Evolutionary conservation across 1,140 invertebrate species (phyloP).

Genomic region (Drosophila santomea): DNA sequence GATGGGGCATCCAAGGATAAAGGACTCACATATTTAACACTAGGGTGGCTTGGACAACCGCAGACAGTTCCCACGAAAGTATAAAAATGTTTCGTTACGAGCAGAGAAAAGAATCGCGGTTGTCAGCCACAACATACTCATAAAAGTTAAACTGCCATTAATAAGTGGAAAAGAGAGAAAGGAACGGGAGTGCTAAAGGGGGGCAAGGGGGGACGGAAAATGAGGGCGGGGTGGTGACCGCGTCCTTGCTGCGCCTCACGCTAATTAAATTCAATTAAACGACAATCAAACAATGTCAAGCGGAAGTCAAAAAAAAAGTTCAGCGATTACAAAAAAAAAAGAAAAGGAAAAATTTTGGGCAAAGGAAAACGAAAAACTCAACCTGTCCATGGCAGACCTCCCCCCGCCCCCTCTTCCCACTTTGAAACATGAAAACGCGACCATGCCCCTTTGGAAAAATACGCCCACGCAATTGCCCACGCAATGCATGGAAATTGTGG

Average conservation of each 20-base stretch:
- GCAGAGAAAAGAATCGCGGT: slow-evolving; percentile 15
- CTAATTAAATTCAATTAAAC: slow-evolving; percentile 84
- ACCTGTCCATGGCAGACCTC: slow-evolving; percentile 31
- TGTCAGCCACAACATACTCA: slow-evolving; percentile 64
- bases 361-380: slow-evolving; percentile 26
- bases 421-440: background rate
- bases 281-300: slow-evolving; percentile 84
- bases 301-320: slow-evolving; percentile 66
- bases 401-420: background rate
- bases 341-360: slow-evolving; percentile 1
- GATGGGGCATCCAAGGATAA: background rate
- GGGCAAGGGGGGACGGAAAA: background rate
- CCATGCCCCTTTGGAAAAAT: slow-evolving; percentile 8
- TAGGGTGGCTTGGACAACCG: slow-evolving; percentile 28
- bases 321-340: slow-evolving; percentile 38
- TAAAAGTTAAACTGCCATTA: slow-evolving; percentile 76
- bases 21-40: background rate
- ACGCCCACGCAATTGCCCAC: slow-evolving; percentile 58
- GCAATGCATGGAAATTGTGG: slow-evolving; percentile 20
- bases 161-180: slow-evolving; percentile 48
- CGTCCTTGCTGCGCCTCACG: slow-evolving; percentile 71
- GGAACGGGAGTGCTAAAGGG: background rate
- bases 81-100: slow-evolving; percentile 2
- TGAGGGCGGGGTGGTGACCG: slow-evolving; percentile 1
- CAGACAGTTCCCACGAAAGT: slow-evolving; percentile 43